phyloP scores from a whole-genome alignment of 2,113 vertebrate genomes.

The Serilophus lunatus region DNA sequence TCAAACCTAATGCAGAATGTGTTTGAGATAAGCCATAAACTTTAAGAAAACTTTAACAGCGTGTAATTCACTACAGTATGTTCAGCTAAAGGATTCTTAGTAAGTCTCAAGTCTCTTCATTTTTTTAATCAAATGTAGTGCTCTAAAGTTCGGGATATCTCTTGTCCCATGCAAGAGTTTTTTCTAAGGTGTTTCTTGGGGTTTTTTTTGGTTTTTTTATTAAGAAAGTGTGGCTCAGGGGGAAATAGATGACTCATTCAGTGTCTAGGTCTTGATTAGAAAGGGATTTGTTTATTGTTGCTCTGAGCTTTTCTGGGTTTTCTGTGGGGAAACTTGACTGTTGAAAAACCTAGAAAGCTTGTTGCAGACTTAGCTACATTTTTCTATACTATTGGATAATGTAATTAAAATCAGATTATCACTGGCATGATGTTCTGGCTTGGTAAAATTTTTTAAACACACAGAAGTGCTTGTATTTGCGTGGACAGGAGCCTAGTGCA shows the following conservation, averaged over 20 bases:
- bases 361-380: background rate
- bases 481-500: background rate
- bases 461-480: background rate
- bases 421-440: background rate
- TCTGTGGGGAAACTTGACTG: background rate
- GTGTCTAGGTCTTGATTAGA: background rate
- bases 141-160: background rate
- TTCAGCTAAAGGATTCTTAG: background rate
- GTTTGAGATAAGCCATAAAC: background rate
- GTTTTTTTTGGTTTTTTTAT: background rate
- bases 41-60: background rate
- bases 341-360: background rate
- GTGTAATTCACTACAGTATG: background rate
- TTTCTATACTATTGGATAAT: background rate
- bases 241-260: background rate
- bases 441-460: background rate
- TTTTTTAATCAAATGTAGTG: background rate
- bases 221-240: background rate
- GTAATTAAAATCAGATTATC: background rate
- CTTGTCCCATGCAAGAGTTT: background rate
- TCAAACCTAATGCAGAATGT: background rate
- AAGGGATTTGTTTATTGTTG: background rate
- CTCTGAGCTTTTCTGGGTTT: background rate
- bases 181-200: background rate
- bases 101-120: background rate